These are phyloP conservation scores for Tribolium freemani DNA, from an alignment of 2,888 invertebrate genomes.

Conservation along the genomic window DNA sequence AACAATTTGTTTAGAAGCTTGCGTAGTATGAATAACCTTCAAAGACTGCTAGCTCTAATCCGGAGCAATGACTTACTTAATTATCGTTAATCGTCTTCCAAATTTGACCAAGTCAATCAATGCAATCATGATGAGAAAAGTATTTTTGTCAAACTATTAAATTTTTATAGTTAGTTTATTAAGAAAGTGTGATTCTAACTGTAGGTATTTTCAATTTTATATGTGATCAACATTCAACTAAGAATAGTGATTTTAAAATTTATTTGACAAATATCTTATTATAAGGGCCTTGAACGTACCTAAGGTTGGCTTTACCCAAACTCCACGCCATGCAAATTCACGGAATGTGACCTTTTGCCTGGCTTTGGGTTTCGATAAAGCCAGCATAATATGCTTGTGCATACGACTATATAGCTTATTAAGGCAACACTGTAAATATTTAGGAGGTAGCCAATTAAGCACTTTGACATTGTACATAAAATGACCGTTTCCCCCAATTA, in stretches of 20 bases:
- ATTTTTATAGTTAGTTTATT: constrained; percentile 15
- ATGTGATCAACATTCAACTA: constrained; percentile 32
- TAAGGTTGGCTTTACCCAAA: constrained; percentile 26
- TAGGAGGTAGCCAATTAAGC: constrained; percentile 6
- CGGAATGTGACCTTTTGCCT: neutral
- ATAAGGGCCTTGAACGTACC: constrained; percentile 37
- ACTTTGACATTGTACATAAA: constrained; percentile 33
- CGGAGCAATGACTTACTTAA: constrained; percentile 46
- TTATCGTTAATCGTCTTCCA: constrained; percentile 38
- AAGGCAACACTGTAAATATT: constrained; percentile 22
- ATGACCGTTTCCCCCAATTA: constrained; percentile 29
- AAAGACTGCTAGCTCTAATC: constrained; percentile 43
- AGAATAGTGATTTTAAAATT: constrained; percentile 32
- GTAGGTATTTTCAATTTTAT: constrained; percentile 32
- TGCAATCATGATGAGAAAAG: constrained; percentile 31
- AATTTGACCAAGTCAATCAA: constrained; percentile 37
- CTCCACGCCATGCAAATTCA: neutral
- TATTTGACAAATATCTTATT: constrained; percentile 13
- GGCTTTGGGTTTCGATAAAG: constrained; percentile 14
- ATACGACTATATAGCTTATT: constrained; percentile 34
- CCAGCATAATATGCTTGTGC: constrained; percentile 27
- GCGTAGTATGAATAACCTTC: constrained; percentile 32
- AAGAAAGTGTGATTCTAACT: constrained; percentile 34
- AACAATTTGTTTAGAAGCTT: constrained; percentile 21
- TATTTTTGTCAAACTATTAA: constrained; percentile 29